phyloP scores from a whole-genome alignment of 2,888 invertebrate species.

The Adelognathus sp. region DNA sequence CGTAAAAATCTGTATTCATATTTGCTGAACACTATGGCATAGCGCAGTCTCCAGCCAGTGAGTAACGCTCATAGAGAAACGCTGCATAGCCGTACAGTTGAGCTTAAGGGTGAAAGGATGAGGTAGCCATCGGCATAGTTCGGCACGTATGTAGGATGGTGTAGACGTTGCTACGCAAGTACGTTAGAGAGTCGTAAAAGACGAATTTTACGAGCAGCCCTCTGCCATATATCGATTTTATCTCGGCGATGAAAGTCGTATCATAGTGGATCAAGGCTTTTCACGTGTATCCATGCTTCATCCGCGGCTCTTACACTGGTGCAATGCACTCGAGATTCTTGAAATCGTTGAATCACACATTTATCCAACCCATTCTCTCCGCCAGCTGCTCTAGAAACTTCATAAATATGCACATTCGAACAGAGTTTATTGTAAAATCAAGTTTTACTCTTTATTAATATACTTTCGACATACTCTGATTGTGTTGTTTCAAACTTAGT shows the following conservation, averaged over 20 bases:
- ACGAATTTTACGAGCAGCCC: slow-evolving; percentile 29
- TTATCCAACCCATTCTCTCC: not conserved
- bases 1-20: too few species aligned
- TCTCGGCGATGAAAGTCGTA: slow-evolving; percentile 12
- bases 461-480: too few species aligned
- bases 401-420: not conserved
- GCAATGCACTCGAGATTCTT: not conserved
- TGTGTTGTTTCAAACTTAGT: too few species aligned
- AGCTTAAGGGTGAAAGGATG: not conserved
- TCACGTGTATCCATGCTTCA: not conserved
- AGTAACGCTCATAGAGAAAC: too few species aligned
- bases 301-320: not conserved
- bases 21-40: too few species aligned
- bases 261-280: not conserved
- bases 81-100: too few species aligned
- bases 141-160: not conserved
- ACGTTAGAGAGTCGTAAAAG: slow-evolving; percentile 25
- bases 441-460: too few species aligned
- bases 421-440: not conserved
- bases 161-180: not conserved
- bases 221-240: slow-evolving; percentile 26
- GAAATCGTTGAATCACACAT: not conserved
- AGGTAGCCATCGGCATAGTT: not conserved
- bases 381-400: not conserved
- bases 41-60: too few species aligned